A percentile compares a stretch with the other conserved stretches of the same genome.
These are phyloP conservation scores for Ancistrus triradiatus DNA, from an alignment of 2,113 vertebrate genomes.

Conservation along the genomic window DNA sequence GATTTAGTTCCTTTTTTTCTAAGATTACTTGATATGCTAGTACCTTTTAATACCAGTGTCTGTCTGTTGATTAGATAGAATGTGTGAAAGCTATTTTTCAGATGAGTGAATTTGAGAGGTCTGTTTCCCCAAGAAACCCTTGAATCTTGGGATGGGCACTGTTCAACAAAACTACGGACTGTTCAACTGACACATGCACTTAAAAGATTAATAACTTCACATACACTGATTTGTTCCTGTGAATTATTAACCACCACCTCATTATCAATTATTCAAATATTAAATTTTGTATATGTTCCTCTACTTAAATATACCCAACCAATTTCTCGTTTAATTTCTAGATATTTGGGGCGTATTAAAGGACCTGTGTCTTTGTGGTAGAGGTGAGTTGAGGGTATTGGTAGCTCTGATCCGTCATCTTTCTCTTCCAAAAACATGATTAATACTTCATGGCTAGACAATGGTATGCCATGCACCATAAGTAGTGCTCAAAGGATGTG, in stretches of 20 bases:
- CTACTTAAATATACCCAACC: constrained; percentile 10
- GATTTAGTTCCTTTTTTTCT: not conserved
- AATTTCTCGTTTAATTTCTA: not conserved
- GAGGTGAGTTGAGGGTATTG: not conserved
- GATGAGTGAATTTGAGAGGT: not conserved
- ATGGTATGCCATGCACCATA: constrained; percentile 8
- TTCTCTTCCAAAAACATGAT: constrained; percentile 48
- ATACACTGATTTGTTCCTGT: constrained; percentile 67
- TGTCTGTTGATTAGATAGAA: no score
- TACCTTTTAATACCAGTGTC: no score
- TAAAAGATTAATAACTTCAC: constrained; percentile 68
- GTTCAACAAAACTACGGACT: constrained; percentile 15
- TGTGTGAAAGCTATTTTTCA: no score
- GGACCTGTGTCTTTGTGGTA: not conserved
- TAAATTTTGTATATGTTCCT: constrained; percentile 45
- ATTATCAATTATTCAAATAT: constrained; percentile 69
- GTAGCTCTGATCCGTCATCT: constrained; percentile 27
- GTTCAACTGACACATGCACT: constrained; percentile 50
- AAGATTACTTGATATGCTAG: no score
- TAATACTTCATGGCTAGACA: constrained; percentile 61
- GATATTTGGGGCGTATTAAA: constrained; percentile 4
- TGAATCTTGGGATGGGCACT: not conserved
- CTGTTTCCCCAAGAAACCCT: not conserved
- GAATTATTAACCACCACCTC: constrained; percentile 70
- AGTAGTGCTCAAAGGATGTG: constrained; percentile 11